Evolutionary conservation across 2,888 invertebrate species (phyloP).

Genomic region (Agrochola lota): DNA sequence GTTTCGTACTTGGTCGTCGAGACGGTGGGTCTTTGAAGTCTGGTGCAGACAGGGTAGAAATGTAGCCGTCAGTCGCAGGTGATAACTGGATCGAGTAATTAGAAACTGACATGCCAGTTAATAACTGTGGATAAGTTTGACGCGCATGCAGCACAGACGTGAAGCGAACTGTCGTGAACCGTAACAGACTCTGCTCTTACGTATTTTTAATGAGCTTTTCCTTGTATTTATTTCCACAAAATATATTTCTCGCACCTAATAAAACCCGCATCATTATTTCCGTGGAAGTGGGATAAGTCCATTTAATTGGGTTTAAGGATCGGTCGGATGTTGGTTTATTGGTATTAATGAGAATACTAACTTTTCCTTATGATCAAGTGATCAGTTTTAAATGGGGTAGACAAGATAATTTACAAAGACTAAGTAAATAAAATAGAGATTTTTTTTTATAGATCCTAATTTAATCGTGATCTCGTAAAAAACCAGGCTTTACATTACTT

Average conservation of each 20-base stretch:
- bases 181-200: conserved; percentile 29
- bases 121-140: conserved; percentile 85
- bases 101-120: conserved; percentile 86
- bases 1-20: conserved; percentile 31
- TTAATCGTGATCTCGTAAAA: not conserved
- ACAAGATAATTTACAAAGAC: not conserved
- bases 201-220: conserved; percentile 42
- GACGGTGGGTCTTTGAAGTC: conserved; percentile 62
- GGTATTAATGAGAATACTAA: conserved; percentile 7
- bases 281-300: not conserved
- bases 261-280: not conserved
- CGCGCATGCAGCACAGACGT: conserved; percentile 70
- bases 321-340: conserved; percentile 8
- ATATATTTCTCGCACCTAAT: conserved; percentile 21
- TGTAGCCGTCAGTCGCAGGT: conserved; percentile 87
- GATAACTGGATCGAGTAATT: conserved; percentile 88
- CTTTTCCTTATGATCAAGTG: not conserved
- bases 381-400: not conserved
- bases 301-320: conserved; percentile 20
- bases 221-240: not conserved
- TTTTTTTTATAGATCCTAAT: not conserved
- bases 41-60: conserved; percentile 73
- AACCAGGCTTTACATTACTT: conserved; percentile 23
- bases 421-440: not conserved
- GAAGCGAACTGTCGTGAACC: conserved; percentile 60